Percentiles rank a stretch among this genome's conserved stretches.
Conservation (phyloP, 2,888 invertebrate species). For the Rotaria sp. region DNA sequence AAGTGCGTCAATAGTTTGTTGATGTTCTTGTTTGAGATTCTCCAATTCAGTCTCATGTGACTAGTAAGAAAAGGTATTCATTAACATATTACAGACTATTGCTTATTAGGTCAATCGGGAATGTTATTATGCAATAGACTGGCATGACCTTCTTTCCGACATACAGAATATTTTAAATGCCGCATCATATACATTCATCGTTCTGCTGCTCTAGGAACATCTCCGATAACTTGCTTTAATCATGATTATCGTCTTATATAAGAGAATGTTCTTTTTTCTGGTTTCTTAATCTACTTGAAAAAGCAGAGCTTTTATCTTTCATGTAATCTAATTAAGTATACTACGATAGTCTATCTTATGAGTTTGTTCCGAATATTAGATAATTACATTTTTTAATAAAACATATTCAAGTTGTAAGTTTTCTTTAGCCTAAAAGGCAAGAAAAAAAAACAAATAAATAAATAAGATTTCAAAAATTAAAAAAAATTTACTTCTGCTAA, state of each 20-base stretch:
- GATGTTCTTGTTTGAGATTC: conserved; percentile 1
- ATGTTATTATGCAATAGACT: not conserved
- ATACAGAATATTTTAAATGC: not conserved
- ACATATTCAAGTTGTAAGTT: not conserved
- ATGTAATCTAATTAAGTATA: not conserved
- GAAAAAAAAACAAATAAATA: not conserved
- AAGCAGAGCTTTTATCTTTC: not conserved
- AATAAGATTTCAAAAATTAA: not conserved
- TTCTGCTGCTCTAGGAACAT: not conserved
- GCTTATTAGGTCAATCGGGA: not conserved
- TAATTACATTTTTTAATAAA: not conserved
- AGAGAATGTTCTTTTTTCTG: not conserved
- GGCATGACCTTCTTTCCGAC: not conserved
- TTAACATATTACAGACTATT: not conserved
- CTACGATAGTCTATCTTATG: not conserved
- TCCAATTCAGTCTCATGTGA: not conserved
- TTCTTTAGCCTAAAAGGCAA: not conserved
- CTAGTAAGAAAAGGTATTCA: not conserved
- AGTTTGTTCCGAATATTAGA: not conserved
- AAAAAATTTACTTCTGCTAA: not conserved
- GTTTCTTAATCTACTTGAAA: not conserved
- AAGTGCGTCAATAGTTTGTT: not conserved
- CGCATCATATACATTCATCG: not conserved
- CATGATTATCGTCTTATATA: not conserved
- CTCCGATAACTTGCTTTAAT: not conserved